phyloP scores from a whole-genome alignment of 2,113 vertebrate genomes.

The Crotalus tigris region DNA sequence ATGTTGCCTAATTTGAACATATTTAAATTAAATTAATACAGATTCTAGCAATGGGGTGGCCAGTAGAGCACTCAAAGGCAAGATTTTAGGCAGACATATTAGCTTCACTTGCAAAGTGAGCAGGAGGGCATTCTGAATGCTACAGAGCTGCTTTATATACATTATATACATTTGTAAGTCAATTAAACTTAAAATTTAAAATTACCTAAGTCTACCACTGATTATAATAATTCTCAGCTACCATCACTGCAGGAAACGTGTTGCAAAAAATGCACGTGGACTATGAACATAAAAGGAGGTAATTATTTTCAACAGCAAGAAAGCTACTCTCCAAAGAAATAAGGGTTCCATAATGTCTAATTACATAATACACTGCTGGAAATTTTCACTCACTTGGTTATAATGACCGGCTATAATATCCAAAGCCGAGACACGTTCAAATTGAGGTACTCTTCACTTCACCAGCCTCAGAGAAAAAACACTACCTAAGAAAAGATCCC shows the following conservation, averaged over 20 bases:
- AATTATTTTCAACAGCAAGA: background rate
- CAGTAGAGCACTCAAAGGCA: background rate
- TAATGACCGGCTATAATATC: background rate
- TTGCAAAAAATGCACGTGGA: background rate
- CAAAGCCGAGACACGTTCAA: background rate
- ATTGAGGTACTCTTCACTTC: background rate
- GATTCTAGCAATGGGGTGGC: background rate
- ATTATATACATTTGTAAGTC: background rate
- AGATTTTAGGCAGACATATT: background rate
- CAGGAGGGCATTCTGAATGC: background rate
- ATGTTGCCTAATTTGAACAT: no score
- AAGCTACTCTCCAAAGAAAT: background rate
- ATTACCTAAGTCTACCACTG: background rate
- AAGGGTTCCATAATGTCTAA: background rate
- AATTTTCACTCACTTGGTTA: background rate
- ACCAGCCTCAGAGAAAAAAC: background rate
- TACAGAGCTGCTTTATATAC: background rate
- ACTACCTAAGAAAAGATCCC: background rate
- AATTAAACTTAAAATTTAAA: background rate
- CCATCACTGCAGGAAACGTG: background rate
- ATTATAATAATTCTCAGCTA: background rate
- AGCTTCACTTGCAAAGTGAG: background rate
- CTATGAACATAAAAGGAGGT: background rate
- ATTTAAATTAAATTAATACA: background rate
- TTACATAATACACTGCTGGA: background rate